Evolutionary conservation across 2,797 vertebrate genomes (phyloP), one percentile per base, ranked within the genome.

Genomic region (Acipenser oxyrinchus): DNA sequence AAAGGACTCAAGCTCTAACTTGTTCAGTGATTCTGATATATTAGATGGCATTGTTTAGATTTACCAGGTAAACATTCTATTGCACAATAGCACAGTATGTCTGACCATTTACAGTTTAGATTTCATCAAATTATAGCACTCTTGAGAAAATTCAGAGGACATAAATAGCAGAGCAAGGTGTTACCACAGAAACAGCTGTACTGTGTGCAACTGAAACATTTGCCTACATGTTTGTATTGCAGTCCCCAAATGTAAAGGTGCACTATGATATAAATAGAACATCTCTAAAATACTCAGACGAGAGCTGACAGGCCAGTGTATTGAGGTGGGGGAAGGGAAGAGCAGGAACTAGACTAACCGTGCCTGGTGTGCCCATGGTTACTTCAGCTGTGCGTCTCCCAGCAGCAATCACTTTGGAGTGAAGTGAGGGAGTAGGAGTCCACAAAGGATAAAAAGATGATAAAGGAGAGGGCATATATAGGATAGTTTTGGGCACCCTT

Each of bases 41-140:
- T 86, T 86, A 88, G 86, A 89, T 88, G 88, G 84, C 82, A 78
- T 83, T 89, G 88, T 89, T 84, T 87, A 88, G 86, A 89, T 87
- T 85, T 78, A 76, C 82, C 86, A 74, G 77, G 85, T 87, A 87
- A 90, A 88, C 82, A 88, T 73, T 79, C 80, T 37, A 3, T 73
- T 76, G 77, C 72, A 66, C 77, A 82, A 85, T 86, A 84, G 78
- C 82, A 81, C 81, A 79, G 82, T 82, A 73, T 58, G 70, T 71
- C 73, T 75, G 4, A 4, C 23, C 23, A 4, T 37, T 37, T 37
- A 37, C 23, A 4, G 23, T 37, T 37, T 37, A 37, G 23, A 37
- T 2, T 37, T 37, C 4, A 37, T 37, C 23, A 37, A 37, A 37
- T 37, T 37, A 37, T 37, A 37, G 23, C 23, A 37, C 23, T 3